A percentile compares a stretch with the other conserved stretches of the same genome.
Evolutionary conservation across 2,113 vertebrate genomes (phyloP).

Genomic region (Phalacrocorax brasilianus): DNA sequence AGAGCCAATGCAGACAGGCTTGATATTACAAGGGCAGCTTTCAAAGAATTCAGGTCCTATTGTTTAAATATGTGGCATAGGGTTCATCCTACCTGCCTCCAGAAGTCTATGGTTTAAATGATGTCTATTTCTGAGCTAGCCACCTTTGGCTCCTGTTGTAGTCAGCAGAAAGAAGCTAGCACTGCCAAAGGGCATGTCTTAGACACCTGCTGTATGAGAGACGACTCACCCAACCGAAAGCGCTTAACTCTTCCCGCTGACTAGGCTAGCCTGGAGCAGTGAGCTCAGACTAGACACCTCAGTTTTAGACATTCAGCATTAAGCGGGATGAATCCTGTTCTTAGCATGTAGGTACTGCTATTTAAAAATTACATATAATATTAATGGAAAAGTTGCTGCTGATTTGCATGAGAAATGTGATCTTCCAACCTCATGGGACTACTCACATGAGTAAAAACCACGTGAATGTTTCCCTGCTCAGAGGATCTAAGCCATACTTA

Average conservation of each 20-base stretch:
- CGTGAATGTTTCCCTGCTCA: background rate
- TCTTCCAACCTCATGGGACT: background rate
- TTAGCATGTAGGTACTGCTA: background rate
- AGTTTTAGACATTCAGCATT: background rate
- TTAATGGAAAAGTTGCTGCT: background rate
- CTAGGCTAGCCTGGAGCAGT: slow-evolving; percentile 4
- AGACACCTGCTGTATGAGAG: background rate
- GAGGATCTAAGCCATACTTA: background rate
- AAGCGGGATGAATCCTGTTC: background rate
- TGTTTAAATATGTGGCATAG: background rate
- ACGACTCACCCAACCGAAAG: background rate
- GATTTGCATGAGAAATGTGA: background rate
- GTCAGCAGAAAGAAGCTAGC: background rate
- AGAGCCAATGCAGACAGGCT: background rate
- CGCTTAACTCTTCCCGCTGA: background rate
- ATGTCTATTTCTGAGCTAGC: background rate
- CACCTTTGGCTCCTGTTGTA: background rate
- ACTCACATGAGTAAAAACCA: background rate
- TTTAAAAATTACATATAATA: background rate
- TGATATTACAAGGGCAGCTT: background rate
- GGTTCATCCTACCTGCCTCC: background rate
- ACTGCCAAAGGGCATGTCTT: background rate
- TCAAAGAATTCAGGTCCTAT: background rate
- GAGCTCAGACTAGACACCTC: background rate
- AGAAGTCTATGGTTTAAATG: background rate